Conservation (phyloP, 1,140 invertebrate genomes). For the Calliopsis andreniformis region DNA sequence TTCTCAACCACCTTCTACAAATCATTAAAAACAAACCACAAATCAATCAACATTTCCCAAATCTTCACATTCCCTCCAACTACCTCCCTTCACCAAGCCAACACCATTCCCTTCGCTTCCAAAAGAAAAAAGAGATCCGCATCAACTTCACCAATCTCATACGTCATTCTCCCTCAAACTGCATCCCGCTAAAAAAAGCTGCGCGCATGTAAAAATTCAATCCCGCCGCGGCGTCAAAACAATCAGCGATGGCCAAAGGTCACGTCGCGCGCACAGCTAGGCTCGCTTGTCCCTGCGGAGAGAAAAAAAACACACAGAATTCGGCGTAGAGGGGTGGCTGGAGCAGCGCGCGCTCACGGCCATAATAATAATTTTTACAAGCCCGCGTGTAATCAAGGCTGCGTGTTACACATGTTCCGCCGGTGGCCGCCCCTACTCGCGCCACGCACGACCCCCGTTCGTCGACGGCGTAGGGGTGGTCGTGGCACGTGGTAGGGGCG, state of each 20-base stretch:
- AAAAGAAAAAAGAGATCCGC: too few species aligned
- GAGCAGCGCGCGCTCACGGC: conserved; percentile 36
- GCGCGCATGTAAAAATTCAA: too few species aligned
- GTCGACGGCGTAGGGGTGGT: conserved; percentile 57
- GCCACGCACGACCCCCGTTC: conserved; percentile 53
- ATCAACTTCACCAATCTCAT: not conserved
- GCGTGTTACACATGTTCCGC: conserved; percentile 79
- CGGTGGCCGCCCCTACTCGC: conserved; percentile 62
- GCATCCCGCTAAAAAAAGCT: too few species aligned
- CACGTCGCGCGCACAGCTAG: not conserved
- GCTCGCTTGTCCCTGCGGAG: too few species aligned
- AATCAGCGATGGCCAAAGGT: not conserved
- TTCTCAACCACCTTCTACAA: too few species aligned
- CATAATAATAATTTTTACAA: conserved; percentile 81
- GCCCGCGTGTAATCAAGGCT: conserved; percentile 78
- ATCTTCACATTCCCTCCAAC: too few species aligned
- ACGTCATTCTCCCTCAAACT: too few species aligned
- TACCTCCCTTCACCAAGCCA: too few species aligned
- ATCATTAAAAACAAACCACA: too few species aligned
- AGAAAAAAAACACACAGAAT: not conserved
- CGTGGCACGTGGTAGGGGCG: conserved; percentile 66
- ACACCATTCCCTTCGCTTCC: too few species aligned
- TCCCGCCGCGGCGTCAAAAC: too few species aligned
- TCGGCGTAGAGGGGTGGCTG: not conserved
- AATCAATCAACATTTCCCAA: too few species aligned